Evolutionary conservation across 2,113 vertebrate species (phyloP).

Genomic region (Amblyopsis rosae): DNA sequence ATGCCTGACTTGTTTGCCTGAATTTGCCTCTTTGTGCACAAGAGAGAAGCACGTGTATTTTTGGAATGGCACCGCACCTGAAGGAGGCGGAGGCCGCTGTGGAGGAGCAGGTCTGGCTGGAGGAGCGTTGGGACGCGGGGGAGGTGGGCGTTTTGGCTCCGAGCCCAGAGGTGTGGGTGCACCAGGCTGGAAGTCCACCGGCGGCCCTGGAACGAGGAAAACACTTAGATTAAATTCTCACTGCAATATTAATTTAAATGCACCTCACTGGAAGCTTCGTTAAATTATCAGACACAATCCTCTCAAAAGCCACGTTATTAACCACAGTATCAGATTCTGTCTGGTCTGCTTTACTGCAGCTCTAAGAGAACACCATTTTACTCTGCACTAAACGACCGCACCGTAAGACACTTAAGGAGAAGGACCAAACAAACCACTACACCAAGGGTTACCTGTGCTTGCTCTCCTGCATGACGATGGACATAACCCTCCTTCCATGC

Average conservation of each 20-base stretch:
- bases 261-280: too few relatives aligned
- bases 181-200: conserved; percentile 78
- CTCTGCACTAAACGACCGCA: background rate
- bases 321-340: too few relatives aligned
- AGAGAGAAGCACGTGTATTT: background rate
- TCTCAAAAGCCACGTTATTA: too few relatives aligned
- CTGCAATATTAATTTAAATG: too few relatives aligned
- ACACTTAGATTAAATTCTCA: too few relatives aligned
- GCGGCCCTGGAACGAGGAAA: conserved; percentile 58
- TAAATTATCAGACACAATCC: too few relatives aligned
- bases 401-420: background rate
- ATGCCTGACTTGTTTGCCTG: too few relatives aligned
- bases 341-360: too few relatives aligned
- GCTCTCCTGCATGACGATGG: conserved; percentile 55
- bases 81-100: conserved; percentile 93
- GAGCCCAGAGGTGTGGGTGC: conserved; percentile 72
- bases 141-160: conserved; percentile 90
- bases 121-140: conserved; percentile 87
- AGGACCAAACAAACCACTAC: conserved; percentile 17
- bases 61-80: conserved; percentile 77
- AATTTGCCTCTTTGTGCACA: background rate
- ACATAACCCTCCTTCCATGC: conserved; percentile 58
- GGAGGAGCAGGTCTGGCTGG: conserved; percentile 90
- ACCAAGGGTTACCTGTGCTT: conserved; percentile 63
- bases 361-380: too few relatives aligned